These are phyloP conservation scores for Oceanodroma leucorhoa DNA, from an alignment of 2,797 vertebrate species.

Conservation along the genomic window DNA sequence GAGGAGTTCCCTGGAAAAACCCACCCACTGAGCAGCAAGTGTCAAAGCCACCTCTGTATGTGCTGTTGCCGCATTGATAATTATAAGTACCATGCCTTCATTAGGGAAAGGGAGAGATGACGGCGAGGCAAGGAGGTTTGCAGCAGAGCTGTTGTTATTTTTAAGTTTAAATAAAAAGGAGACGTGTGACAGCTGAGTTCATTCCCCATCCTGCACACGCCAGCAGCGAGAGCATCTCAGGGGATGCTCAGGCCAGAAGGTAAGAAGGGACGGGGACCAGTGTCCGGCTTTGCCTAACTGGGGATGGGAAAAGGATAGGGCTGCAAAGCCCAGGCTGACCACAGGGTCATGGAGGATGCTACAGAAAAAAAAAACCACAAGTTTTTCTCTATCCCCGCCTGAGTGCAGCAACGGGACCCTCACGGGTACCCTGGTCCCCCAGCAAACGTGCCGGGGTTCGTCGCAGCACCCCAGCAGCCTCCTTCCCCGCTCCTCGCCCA, in stretches of 20 bases:
- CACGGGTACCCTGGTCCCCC: not conserved
- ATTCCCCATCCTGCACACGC: not conserved
- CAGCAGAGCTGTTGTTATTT: conserved; percentile 61
- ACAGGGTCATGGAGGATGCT: not conserved
- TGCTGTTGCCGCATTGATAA: conserved; percentile 8
- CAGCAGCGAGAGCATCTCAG: not conserved
- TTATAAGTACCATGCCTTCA: conserved; percentile 32
- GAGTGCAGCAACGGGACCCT: not conserved
- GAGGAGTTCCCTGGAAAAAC: conserved; percentile 41
- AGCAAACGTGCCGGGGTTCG: rapidly evolving
- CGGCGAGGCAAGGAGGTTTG: conserved; percentile 7
- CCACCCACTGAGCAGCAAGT: conserved; percentile 39
- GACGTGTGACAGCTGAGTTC: conserved; percentile 20
- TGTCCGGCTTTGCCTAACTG: rapidly evolving
- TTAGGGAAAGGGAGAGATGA: conserved; percentile 20
- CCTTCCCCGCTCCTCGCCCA: not conserved
- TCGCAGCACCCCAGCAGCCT: rapidly evolving
- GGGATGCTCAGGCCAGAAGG: not conserved
- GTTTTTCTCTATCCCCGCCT: not conserved
- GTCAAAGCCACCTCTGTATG: conserved; percentile 45
- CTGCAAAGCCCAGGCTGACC: not conserved
- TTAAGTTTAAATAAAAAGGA: conserved; percentile 39
- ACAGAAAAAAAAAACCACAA: not conserved
- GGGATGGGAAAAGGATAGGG: not conserved
- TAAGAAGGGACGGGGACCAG: not conserved